Evolutionary conservation across 2,797 vertebrate species (phyloP).

Genomic region (Rhadinocentrus ornatus): DNA sequence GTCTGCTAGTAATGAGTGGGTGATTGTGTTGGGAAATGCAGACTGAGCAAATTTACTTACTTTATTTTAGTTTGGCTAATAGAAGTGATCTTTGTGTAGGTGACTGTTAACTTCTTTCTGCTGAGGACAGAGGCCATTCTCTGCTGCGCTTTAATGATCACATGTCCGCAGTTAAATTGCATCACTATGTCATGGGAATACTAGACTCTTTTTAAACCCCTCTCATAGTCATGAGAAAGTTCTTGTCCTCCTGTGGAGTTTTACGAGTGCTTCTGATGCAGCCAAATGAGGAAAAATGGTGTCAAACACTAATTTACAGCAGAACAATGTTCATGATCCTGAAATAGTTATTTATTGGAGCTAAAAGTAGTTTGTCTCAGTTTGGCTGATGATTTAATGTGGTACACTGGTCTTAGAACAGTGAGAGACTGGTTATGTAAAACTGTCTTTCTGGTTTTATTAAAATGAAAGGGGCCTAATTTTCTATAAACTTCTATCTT

Average conservation of each 20-base stretch:
- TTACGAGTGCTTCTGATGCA: neutral
- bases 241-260: conserved; percentile 28
- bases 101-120: neutral
- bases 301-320: neutral
- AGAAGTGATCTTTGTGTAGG: neutral
- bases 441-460: conserved; percentile 17
- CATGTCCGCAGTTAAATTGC: conserved; percentile 20
- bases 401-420: neutral
- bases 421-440: neutral
- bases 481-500: conserved; percentile 41
- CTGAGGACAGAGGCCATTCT: conserved; percentile 10
- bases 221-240: conserved; percentile 44
- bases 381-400: conserved; percentile 1
- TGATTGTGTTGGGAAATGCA: conserved; percentile 5
- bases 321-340: neutral
- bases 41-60: neutral
- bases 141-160: conserved; percentile 14
- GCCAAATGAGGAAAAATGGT: neutral
- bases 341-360: conserved; percentile 2
- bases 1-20: conserved; percentile 9
- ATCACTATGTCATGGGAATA: conserved; percentile 28
- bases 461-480: conserved; percentile 7
- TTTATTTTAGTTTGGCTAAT: conserved; percentile 6
- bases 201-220: conserved; percentile 13
- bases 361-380: conserved; percentile 12